Percentiles rank a stretch among this genome's conserved stretches.
phyloP scores from a whole-genome alignment of 2,888 invertebrate genomes.

The Pristionchus maxplancki region DNA sequence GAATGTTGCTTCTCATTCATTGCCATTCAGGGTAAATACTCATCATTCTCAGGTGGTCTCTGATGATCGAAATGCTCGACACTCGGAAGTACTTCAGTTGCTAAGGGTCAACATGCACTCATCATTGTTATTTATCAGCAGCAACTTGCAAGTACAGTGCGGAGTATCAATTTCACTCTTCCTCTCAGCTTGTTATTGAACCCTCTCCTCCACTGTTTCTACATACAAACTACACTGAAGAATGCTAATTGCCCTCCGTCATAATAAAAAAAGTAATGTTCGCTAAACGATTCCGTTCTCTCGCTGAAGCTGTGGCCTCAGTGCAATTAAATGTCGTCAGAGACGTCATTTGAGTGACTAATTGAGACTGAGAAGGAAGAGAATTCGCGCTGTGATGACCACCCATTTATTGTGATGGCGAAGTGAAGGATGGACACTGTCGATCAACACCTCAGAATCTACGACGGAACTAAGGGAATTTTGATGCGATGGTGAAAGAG shows the following conservation, averaged over 20 bases:
- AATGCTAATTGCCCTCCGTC: background rate
- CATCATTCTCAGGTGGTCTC: background rate
- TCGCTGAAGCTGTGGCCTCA: background rate
- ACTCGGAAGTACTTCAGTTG: background rate
- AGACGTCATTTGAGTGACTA: slow-evolving; percentile 34
- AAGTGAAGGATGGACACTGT: background rate
- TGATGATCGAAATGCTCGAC: background rate
- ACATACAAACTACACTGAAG: background rate
- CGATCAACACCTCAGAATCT: background rate
- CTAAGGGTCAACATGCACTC: background rate
- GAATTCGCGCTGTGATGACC: background rate
- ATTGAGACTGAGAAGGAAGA: slow-evolving; percentile 2
- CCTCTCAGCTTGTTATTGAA: background rate
- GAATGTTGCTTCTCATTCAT: background rate
- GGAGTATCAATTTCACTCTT: background rate
- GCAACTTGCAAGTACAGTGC: background rate
- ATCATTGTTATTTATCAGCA: background rate
- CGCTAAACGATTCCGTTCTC: background rate
- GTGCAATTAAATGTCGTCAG: background rate
- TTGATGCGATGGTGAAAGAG: background rate
- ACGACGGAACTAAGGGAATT: background rate
- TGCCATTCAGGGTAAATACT: background rate
- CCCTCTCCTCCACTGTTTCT: background rate
- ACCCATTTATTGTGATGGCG: background rate
- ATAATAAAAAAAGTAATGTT: slow-evolving; percentile 19